A percentile compares a stretch with the other conserved stretches of the same genome.
These are phyloP conservation scores for Vandiemenella viatica DNA, from an alignment of 2,888 invertebrate genomes.

Conservation along the genomic window DNA sequence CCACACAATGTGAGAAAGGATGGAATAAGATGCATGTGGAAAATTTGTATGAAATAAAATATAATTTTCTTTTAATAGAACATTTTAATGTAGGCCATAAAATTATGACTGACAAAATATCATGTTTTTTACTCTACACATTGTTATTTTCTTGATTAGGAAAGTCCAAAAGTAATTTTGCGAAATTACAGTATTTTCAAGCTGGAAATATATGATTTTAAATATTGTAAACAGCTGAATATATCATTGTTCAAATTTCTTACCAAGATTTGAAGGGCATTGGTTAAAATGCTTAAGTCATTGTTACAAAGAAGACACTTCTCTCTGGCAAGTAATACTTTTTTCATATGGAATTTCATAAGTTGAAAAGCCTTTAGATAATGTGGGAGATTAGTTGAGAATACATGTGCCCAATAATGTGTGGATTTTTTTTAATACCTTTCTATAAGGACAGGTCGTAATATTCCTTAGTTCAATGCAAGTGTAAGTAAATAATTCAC, in stretches of 20 bases:
- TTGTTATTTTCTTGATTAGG: conserved; percentile 17
- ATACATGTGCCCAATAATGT: too few species aligned
- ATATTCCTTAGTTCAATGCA: too few species aligned
- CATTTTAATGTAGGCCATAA: too few species aligned
- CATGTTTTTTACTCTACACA: conserved; percentile 14
- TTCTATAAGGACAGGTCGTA: too few species aligned
- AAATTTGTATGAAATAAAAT: too few species aligned
- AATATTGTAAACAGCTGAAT: conserved; percentile 16
- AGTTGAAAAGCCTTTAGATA: conserved; percentile 17
- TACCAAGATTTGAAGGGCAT: conserved; percentile 18
- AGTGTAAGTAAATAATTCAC: too few species aligned
- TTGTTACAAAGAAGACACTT: conserved; percentile 16
- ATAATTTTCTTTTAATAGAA: too few species aligned
- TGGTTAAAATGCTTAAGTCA: conserved; percentile 11
- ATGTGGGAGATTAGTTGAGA: too few species aligned
- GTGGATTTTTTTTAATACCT: too few species aligned
- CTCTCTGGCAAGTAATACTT: conserved; percentile 15
- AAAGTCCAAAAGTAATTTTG: too few species aligned
- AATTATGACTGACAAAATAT: conserved; percentile 9
- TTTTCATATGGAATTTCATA: conserved; percentile 15
- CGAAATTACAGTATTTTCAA: conserved; percentile 12
- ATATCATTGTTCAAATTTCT: conserved; percentile 17
- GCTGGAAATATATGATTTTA: conserved; percentile 8
- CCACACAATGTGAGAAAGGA: conserved; percentile 6
- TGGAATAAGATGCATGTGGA: conserved; percentile 12